Percentiles rank a stretch among this genome's conserved stretches.
These are phyloP conservation scores for Microchirus variegatus DNA, from an alignment of 2,797 vertebrate genomes.

Conservation along the genomic window DNA sequence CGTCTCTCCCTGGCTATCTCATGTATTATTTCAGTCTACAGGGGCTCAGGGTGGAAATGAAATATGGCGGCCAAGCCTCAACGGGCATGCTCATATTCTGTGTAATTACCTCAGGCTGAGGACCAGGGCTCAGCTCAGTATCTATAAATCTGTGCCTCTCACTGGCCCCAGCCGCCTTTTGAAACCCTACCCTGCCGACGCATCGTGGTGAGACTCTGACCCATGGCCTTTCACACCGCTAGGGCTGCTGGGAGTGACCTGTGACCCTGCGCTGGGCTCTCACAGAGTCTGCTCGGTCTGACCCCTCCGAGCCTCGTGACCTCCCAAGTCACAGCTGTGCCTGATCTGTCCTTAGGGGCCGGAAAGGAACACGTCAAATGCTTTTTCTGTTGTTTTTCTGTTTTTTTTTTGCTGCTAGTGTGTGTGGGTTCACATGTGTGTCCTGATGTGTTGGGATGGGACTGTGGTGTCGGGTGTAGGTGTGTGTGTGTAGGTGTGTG, in stretches of 20 bases:
- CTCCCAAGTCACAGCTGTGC: conserved; percentile 85
- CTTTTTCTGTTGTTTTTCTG: conserved; percentile 39
- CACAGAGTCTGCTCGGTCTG: conserved; percentile 83
- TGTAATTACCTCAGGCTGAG: conserved; percentile 81
- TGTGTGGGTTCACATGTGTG: conserved; percentile 42
- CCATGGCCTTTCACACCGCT: conserved; percentile 86
- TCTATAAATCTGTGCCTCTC: conserved; percentile 83
- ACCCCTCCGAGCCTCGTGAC: conserved; percentile 79
- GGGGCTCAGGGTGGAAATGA: conserved; percentile 81
- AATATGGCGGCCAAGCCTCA: conserved; percentile 80
- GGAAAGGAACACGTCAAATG: conserved; percentile 76
- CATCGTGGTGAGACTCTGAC: conserved; percentile 85
- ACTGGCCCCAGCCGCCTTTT: conserved; percentile 75
- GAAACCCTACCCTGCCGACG: conserved; percentile 77
- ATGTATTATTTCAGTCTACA: conserved; percentile 82
- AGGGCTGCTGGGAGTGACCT: conserved; percentile 84
- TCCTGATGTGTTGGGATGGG: conserved; percentile 6
- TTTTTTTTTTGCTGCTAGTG: conserved; percentile 38
- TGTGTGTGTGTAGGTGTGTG: conserved; percentile 29
- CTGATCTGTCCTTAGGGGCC: conserved; percentile 84
- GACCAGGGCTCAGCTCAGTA: conserved; percentile 72
- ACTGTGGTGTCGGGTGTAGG: conserved; percentile 16
- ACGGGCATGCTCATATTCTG: conserved; percentile 81
- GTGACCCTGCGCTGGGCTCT: conserved; percentile 82
- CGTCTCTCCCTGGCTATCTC: conserved; percentile 74